A percentile compares a stretch with the other conserved stretches of the same genome.
phyloP scores from a whole-genome alignment of 2,797 vertebrate genomes.

The Paratrypauchen microcephalus region DNA sequence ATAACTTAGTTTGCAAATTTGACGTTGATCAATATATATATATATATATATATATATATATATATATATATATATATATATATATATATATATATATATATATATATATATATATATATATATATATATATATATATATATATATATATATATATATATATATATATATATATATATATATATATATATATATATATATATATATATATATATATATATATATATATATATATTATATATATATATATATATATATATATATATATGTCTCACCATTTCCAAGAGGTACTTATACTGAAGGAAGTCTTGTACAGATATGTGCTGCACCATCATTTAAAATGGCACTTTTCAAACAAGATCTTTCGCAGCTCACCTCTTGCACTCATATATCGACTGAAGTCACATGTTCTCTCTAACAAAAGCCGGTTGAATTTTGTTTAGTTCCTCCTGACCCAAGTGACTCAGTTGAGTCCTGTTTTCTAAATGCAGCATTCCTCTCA shows the following conservation, averaged over 20 bases:
- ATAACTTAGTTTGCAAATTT: background rate
- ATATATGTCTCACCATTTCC: background rate
- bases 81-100: no score
- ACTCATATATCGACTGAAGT: conserved; percentile 39
- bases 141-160: no score
- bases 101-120: no score
- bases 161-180: no score
- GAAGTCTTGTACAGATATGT: background rate
- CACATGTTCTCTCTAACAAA: conserved; percentile 38
- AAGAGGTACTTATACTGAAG: background rate
- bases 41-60: no score
- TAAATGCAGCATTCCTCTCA: conserved; percentile 36
- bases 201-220: no score
- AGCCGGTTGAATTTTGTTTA: conserved; percentile 33
- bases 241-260: no score
- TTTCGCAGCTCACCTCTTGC: conserved; percentile 48
- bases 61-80: no score
- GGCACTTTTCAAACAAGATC: conserved; percentile 12
- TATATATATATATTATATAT: no score
- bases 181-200: no score
- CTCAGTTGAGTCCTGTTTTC: conserved; percentile 31
- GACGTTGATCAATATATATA: background rate
- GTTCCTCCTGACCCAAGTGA: conserved; percentile 30
- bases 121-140: no score
- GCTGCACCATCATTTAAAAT: background rate